Conservation (phyloP, 2,113 vertebrate genomes). For the Octodon degus region DNA sequence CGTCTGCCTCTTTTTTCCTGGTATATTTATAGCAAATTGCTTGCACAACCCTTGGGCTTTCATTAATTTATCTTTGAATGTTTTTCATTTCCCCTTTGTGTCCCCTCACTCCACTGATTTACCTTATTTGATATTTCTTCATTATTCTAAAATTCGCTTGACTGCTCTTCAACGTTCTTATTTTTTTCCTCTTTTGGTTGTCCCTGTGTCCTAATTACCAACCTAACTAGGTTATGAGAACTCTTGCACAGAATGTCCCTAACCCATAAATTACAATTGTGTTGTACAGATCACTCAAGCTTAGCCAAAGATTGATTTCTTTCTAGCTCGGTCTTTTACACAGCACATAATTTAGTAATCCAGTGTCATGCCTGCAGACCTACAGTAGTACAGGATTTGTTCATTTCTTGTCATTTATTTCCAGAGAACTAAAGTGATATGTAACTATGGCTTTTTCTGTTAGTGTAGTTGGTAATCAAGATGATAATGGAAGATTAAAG, state of each 20-base stretch:
- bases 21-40: slow-evolving; percentile 88
- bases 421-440: slow-evolving; percentile 70
- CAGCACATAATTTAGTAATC: slow-evolving; percentile 68
- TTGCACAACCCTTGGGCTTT: slow-evolving; percentile 87
- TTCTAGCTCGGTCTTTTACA: slow-evolving; percentile 75
- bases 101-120: slow-evolving; percentile 87
- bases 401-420: slow-evolving; percentile 74
- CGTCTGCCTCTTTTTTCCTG: slow-evolving; percentile 80
- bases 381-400: slow-evolving; percentile 77
- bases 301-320: slow-evolving; percentile 80
- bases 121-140: slow-evolving; percentile 87
- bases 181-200: slow-evolving; percentile 81
- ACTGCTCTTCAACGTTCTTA: slow-evolving; percentile 82
- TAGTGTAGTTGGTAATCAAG: slow-evolving; percentile 67
- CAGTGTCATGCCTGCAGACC: slow-evolving; percentile 71
- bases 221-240: slow-evolving; percentile 87
- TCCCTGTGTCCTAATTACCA: slow-evolving; percentile 87
- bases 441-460: slow-evolving; percentile 71
- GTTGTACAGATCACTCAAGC: slow-evolving; percentile 77
- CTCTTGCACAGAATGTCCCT: slow-evolving; percentile 78
- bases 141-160: slow-evolving; percentile 84
- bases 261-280: slow-evolving; percentile 71
- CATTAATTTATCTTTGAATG: slow-evolving; percentile 88
- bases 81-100: slow-evolving; percentile 88
- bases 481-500: slow-evolving; percentile 69